Evolutionary conservation across 2,888 invertebrate species (phyloP).

Genomic region (Shargacucullia verbasci): DNA sequence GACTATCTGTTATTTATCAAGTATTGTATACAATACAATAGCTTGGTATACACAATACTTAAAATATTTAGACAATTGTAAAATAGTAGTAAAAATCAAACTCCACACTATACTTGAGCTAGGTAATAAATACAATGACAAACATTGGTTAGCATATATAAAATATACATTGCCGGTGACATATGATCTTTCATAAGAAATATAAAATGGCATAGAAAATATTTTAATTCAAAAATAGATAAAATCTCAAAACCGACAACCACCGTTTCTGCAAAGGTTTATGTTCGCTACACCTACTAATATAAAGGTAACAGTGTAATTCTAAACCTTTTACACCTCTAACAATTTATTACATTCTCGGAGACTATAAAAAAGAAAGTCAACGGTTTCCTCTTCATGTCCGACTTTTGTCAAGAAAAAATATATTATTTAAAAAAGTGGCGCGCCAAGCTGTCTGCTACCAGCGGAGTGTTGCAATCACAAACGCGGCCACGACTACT

Average conservation of each 20-base stretch:
- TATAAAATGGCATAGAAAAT: no score
- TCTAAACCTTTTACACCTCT: constrained; percentile 62
- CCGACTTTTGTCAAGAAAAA: constrained; percentile 78
- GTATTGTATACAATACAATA: no score
- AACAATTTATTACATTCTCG: constrained; percentile 76
- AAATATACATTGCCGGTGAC: no score
- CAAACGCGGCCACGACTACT: constrained; percentile 63
- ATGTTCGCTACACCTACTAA: constrained; percentile 7
- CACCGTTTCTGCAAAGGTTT: constrained; percentile 1
- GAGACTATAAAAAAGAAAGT: constrained; percentile 85
- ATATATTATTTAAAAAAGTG: constrained; percentile 78
- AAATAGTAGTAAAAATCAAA: no score
- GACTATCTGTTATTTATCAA: no score
- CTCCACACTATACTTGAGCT: no score
- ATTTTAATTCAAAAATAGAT: background rate
- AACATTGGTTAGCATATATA: no score
- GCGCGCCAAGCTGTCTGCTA: constrained; percentile 88
- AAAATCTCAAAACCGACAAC: constrained; percentile 2
- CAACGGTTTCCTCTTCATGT: constrained; percentile 75
- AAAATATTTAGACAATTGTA: no score
- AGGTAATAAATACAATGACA: no score
- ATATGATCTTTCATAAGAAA: no score
- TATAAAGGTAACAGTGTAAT: constrained; percentile 46
- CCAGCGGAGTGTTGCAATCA: constrained; percentile 70
- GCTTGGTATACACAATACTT: no score